Base-by-base conservation (phyloP, 2,888 invertebrate genomes). In the Cephalotes varians region DNA sequence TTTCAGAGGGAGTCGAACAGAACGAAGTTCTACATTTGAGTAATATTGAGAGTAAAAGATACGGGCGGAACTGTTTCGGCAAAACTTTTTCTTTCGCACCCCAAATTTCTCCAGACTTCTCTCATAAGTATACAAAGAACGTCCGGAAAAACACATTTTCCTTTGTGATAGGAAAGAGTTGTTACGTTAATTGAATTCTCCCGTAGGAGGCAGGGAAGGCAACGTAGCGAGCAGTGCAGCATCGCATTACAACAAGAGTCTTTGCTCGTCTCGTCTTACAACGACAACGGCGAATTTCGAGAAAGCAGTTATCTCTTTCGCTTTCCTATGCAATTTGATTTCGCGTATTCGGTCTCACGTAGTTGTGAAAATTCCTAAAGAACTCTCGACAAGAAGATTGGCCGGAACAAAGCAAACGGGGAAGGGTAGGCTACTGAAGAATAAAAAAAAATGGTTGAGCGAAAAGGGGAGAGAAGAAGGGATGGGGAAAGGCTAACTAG, bases 191-290 rank as follows among this genome's bases (percentile, higher is more conserved):
- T 79, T 72, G 77, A 79, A 72, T 79, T 79, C 54, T 56, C 18
- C 31, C 34, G 18, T 15, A 34, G 31, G 34, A 31, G 18, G 15
- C 21, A 21, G 47, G 28, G 12, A 12, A 31, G 62, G 40, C 21
- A 6, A n/a, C 12, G 60, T 21, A 0, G 28, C 58, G 64, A 37
- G 76, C 54, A 3, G 49, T 15, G 25, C 56, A 34, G 56, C 40
- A 44, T 77, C 58, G 74, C 76, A 76, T 58, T 58, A 56, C 74
- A 76, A 37, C 34, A 74, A 77, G 83, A 83, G 74, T 67, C 86
- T 47, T 62, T 21, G 56, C 47, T 25, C 49, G 56, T 34, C 44
- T 71, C 54, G 77, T 9, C 40, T 69, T 40, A 54, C 40, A 40
- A 76, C 44, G 56, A 47, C 40, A 21, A 37, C 54, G 60, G 79